Evolutionary conservation across 2,888 invertebrate species (phyloP), one percentile per base, ranked within the genome.

Genomic region (Cyclophora albipunctata): DNA sequence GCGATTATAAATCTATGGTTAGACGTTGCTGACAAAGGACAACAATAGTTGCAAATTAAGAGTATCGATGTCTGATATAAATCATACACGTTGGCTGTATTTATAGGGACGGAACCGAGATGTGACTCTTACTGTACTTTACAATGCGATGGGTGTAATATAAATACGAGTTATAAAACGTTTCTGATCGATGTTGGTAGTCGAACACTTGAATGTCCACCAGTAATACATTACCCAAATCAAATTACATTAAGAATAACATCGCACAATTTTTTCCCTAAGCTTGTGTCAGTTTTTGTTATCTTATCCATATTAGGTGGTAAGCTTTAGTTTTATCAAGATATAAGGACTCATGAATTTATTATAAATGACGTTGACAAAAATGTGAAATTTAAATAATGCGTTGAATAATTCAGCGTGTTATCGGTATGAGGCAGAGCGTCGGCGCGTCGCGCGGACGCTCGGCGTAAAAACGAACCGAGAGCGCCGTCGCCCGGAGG

Each of bases 351-450:
- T 75, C 84, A 84, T 85, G 84, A 86, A 85, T 86, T 81, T 76
- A 82, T 83, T 75, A 71, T 80, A 80, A 83, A 84, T 81, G 85
- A 86, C 84, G 85, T 85, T 85, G 86, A 83, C 82, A 86, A 88
- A 87, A 88, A 87, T 85, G 85, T 84, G 85, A 86, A 84, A 84
- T 85, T 43, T 88, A 84, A 84, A 84, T 83, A 81, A 80, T 84
- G 78, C 71, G 71, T 77, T 88, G 87, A 88, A 88, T 88, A 75
- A 88, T 88, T 83, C 88, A 88, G 88, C 86, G 87, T 86, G 84
- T 69, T 78, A 86, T 86, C 83, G 84, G 85, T 84, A 85, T 85
- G 86, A 83, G 78, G 58, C 78, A 67, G 71, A 53, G 70, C 67
- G 69, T 74, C 69, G 71, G 73, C 67, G 67, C 66, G 72, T 67